Evolutionary conservation across 2,113 vertebrate species (phyloP).

Genomic region (Paraplagusia blochii): DNA sequence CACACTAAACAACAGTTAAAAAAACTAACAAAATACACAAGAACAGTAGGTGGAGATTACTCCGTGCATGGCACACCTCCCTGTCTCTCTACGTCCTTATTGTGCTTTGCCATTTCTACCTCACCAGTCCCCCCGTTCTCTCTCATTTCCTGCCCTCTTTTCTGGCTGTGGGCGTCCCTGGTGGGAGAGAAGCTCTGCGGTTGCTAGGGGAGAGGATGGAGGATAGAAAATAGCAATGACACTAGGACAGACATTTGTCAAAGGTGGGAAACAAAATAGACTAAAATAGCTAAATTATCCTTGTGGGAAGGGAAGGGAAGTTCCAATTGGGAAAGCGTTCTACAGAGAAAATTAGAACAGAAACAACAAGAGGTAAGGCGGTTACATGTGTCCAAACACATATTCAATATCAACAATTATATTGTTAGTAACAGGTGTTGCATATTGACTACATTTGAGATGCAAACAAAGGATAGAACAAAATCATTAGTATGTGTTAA

Average conservation of each 20-base stretch:
- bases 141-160: conserved; percentile 52
- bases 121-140: conserved; percentile 5
- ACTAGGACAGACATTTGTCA: conserved; percentile 45
- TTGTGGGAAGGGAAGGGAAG: background rate
- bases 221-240: conserved; percentile 55
- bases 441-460: no score
- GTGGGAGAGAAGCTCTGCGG: conserved; percentile 40
- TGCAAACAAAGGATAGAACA: background rate
- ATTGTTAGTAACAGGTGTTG: no score
- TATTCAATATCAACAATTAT: no score
- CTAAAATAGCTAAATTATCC: conserved; percentile 2
- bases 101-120: background rate
- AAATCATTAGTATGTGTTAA: background rate
- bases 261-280: conserved; percentile 15
- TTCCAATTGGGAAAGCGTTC: conserved; percentile 8
- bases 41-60: background rate
- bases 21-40: conserved; percentile 6
- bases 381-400: conserved; percentile 1
- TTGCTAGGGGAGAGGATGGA: conserved; percentile 44
- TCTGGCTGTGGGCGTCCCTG: conserved; percentile 38
- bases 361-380: conserved; percentile 52
- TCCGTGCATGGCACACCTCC: conserved; percentile 4
- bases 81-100: conserved; percentile 4
- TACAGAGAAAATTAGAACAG: conserved; percentile 11
- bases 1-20: background rate